Conservation (phyloP, 2,797 vertebrate genomes). For the Semaprochilodus insignis region DNA sequence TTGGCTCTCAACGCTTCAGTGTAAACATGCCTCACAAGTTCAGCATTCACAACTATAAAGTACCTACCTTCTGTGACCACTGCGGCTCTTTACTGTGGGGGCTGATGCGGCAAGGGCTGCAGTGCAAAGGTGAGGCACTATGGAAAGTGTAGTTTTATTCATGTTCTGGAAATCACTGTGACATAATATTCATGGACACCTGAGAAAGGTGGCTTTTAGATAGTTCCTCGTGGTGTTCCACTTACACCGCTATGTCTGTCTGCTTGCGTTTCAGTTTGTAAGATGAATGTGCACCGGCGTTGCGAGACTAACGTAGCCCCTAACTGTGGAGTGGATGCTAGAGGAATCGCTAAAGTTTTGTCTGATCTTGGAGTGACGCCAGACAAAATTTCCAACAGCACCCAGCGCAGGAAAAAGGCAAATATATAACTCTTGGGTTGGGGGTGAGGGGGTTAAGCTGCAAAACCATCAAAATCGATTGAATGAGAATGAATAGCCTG, state of each 20-base stretch:
- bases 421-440: conserved; percentile 4
- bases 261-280: conserved; percentile 85
- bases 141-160: background rate
- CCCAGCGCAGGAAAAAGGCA: conserved; percentile 97
- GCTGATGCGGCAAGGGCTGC: conserved; percentile 95
- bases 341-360: conserved; percentile 97
- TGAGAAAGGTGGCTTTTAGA: background rate
- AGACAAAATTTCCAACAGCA: conserved; percentile 97
- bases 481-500: background rate
- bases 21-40: conserved; percentile 99
- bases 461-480: background rate
- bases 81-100: conserved; percentile 98
- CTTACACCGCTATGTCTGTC: background rate
- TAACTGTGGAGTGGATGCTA: conserved; percentile 96
- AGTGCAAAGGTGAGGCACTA: conserved; percentile 92
- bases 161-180: background rate
- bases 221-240: background rate
- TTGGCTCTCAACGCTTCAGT: conserved; percentile 96
- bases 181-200: too few species aligned
- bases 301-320: conserved; percentile 98
- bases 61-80: conserved; percentile 98
- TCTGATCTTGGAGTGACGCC: conserved; percentile 97
- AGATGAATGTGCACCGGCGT: conserved; percentile 98
- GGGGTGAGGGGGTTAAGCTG: background rate
- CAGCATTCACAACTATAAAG: conserved; percentile 98